Conservation (phyloP, 2,888 invertebrate genomes). For the Aplocera efformata region DNA sequence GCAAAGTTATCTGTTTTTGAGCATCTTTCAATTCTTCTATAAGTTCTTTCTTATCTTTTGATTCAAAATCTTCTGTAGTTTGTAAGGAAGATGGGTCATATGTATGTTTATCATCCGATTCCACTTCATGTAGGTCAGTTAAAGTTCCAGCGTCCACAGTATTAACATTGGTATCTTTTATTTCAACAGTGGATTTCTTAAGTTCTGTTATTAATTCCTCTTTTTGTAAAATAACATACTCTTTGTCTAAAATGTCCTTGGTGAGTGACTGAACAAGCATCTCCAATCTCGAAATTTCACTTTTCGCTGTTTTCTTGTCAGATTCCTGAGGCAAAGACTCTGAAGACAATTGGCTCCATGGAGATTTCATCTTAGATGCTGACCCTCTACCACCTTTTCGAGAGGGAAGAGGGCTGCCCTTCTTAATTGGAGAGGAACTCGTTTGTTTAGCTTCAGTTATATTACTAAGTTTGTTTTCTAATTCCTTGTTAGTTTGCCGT, state of each 20-base stretch:
- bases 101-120: constrained; percentile 14
- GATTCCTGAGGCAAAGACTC: constrained; percentile 60
- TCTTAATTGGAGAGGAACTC: constrained; percentile 52
- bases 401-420: constrained; percentile 60
- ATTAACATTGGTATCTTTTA: constrained; percentile 29
- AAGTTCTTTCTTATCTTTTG: constrained; percentile 42
- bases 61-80: constrained; percentile 23
- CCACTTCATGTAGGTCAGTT: constrained; percentile 16
- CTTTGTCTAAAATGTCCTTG: constrained; percentile 73
- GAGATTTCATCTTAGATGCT: constrained; percentile 66
- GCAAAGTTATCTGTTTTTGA: constrained; percentile 65
- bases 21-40: constrained; percentile 69
- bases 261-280: constrained; percentile 66
- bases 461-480: constrained; percentile 70
- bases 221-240: constrained; percentile 64
- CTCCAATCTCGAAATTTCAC: constrained; percentile 59
- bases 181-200: constrained; percentile 35
- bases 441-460: constrained; percentile 50
- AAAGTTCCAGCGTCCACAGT: constrained; percentile 46
- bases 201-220: constrained; percentile 65
- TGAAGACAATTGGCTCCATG: constrained; percentile 66
- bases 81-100: constrained; percentile 23
- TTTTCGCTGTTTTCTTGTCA: constrained; percentile 60
- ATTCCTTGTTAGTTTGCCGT: constrained; percentile 73
- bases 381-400: constrained; percentile 66